These are phyloP conservation scores for Paramuricea clavata DNA, from an alignment of 92 coral and sea anemone species.

Conservation along the genomic window DNA sequence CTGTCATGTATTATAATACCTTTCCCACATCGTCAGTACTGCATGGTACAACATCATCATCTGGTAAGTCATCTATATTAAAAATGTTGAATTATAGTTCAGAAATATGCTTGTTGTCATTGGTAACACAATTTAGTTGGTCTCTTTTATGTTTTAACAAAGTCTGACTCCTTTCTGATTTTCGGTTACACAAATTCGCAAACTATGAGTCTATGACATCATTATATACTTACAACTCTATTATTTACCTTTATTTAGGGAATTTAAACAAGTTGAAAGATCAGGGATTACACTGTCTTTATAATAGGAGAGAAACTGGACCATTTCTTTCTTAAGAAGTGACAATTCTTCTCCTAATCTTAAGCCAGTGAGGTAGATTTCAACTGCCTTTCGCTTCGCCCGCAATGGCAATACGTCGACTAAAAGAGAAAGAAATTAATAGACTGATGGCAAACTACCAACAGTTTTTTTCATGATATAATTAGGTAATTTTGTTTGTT, in stretches of 20 bases:
- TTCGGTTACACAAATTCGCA: too few species aligned
- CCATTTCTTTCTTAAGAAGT: constrained; percentile 31
- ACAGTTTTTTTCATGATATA: too few species aligned
- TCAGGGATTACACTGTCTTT: constrained; percentile 13
- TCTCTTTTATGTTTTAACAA: background rate
- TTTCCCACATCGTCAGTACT: background rate
- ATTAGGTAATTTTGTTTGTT: too few species aligned
- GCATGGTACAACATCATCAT: background rate
- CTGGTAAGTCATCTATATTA: constrained; percentile 1
- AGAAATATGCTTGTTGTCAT: background rate
- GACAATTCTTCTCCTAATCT: constrained; percentile 30
- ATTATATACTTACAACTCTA: background rate
- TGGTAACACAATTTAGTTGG: background rate
- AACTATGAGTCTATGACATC: too few species aligned
- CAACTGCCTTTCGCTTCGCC: constrained; percentile 21
- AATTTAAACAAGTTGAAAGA: constrained; percentile 10
- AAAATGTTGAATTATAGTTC: background rate
- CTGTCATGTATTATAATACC: background rate
- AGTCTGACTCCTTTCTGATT: background rate
- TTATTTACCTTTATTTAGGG: constrained; percentile 12
- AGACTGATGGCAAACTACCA: too few species aligned
- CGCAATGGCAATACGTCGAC: constrained; percentile 31
- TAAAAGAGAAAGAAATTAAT: background rate
- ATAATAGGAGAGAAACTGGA: constrained; percentile 30
- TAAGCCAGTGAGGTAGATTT: constrained; percentile 31